Percentiles rank a stretch among this genome's conserved stretches.
phyloP scores from a whole-genome alignment of 2,113 vertebrate species.

The Castor canadensis region DNA sequence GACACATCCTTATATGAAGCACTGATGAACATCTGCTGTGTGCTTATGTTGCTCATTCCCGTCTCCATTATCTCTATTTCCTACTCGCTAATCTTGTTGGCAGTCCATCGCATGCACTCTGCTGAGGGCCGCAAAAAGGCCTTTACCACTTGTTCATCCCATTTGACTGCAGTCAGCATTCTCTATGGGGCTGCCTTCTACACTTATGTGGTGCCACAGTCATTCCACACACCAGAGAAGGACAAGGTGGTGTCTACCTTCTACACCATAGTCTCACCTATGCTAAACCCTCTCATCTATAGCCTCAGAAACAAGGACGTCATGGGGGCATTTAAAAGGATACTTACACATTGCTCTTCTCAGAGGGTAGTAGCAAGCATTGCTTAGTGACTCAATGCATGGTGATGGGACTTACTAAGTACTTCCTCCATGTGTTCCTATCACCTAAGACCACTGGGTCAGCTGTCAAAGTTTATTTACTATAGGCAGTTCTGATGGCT shows the following conservation, averaged over 20 bases:
- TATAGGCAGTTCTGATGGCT: too few species aligned
- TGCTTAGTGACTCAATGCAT: neutral
- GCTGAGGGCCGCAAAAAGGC: slow-evolving; percentile 35
- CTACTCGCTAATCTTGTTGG: slow-evolving; percentile 23
- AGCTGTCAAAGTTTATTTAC: neutral
- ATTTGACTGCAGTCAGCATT: slow-evolving; percentile 58
- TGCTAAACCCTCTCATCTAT: slow-evolving; percentile 54
- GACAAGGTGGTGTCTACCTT: slow-evolving; percentile 48
- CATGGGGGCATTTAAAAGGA: neutral
- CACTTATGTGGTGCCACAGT: slow-evolving; percentile 2
- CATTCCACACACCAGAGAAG: slow-evolving; percentile 33
- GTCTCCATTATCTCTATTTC: slow-evolving; percentile 35
- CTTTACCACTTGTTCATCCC: slow-evolving; percentile 66
- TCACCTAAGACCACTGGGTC: neutral
- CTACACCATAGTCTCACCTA: slow-evolving; percentile 3
- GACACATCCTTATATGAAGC: slow-evolving; percentile 42
- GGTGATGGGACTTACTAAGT: neutral
- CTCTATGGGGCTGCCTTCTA: slow-evolving; percentile 47
- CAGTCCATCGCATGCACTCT: neutral
- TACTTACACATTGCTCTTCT: neutral
- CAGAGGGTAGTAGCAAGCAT: neutral
- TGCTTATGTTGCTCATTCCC: slow-evolving; percentile 46
- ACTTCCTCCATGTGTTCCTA: neutral
- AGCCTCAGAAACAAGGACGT: slow-evolving; percentile 43
- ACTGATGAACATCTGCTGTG: slow-evolving; percentile 22